A percentile compares a stretch with the other conserved stretches of the same genome.
phyloP scores from a whole-genome alignment of 2,113 vertebrate species.

The Chrysemys picta region DNA sequence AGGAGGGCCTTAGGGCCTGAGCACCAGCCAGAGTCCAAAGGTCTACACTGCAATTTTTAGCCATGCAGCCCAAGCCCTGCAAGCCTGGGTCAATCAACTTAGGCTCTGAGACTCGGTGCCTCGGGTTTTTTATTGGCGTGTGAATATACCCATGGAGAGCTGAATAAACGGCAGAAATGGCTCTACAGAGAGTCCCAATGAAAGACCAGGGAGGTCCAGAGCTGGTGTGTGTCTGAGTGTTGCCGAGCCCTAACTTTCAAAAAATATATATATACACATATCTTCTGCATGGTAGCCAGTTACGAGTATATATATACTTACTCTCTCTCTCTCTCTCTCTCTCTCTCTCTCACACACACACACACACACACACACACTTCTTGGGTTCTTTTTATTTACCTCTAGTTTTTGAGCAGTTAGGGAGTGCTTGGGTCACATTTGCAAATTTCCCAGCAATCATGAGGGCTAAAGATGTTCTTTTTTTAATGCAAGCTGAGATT shows the following conservation, averaged over 20 bases:
- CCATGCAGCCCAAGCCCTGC: neutral
- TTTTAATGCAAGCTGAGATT: neutral
- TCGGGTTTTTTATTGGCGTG: neutral
- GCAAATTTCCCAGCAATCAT: neutral
- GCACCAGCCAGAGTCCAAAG: neutral
- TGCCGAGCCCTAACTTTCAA: neutral
- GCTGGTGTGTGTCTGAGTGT: accelerated
- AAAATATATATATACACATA: no score
- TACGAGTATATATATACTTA: no score
- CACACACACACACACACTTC: neutral
- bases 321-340: no score
- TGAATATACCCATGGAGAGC: neutral
- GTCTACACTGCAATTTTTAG: neutral
- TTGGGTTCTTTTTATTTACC: neutral
- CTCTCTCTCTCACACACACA: no score
- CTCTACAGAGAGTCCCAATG: neutral
- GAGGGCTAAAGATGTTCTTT: neutral
- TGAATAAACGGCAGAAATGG: neutral
- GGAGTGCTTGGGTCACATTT: neutral
- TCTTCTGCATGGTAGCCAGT: no score
- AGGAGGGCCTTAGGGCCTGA: neutral
- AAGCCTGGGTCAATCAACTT: neutral
- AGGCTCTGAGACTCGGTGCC: neutral
- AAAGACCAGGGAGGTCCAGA: neutral
- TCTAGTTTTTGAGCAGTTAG: neutral